Conservation (phyloP, 2,888 invertebrate species). For the Sussaba pulchella region DNA sequence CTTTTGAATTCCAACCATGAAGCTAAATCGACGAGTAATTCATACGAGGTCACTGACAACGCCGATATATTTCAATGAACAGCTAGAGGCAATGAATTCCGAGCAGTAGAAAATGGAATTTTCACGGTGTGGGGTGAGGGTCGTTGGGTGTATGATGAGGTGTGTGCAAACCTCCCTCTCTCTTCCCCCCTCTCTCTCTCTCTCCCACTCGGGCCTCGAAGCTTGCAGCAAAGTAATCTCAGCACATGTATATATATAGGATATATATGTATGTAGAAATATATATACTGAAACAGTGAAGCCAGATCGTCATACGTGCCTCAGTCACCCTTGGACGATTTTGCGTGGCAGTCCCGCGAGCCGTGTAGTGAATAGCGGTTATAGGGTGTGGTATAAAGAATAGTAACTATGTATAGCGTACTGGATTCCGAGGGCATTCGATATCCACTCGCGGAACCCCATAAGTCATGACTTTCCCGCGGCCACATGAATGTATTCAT, state of each 20-base stretch:
- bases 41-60: slow-evolving; percentile 64
- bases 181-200: background rate
- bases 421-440: slow-evolving; percentile 47
- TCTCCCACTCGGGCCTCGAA: slow-evolving; percentile 20
- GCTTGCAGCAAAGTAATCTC: slow-evolving; percentile 48
- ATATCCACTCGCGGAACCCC: slow-evolving; percentile 67
- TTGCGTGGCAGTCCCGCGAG: slow-evolving; percentile 73
- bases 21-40: slow-evolving; percentile 65
- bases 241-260: slow-evolving; percentile 9
- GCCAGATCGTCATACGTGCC: slow-evolving; percentile 79
- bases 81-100: slow-evolving; percentile 65
- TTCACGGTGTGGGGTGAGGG: slow-evolving; percentile 56
- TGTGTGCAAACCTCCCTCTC: slow-evolving; percentile 24
- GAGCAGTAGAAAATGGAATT: slow-evolving; percentile 67
- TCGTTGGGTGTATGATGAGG: slow-evolving; percentile 39
- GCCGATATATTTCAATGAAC: slow-evolving; percentile 66
- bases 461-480: slow-evolving; percentile 80
- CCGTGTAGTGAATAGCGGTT: slow-evolving; percentile 44
- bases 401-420: slow-evolving; percentile 48
- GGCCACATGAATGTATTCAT: slow-evolving; percentile 83
- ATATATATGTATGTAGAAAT: background rate
- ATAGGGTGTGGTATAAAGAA: slow-evolving; percentile 36
- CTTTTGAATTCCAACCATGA: slow-evolving; percentile 60
- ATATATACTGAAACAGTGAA: slow-evolving; percentile 69
- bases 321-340: slow-evolving; percentile 79